A percentile compares a stretch with the other conserved stretches of the same genome.
Evolutionary conservation across 2,797 vertebrate species (phyloP).

Genomic region (Scarus forsteni): DNA sequence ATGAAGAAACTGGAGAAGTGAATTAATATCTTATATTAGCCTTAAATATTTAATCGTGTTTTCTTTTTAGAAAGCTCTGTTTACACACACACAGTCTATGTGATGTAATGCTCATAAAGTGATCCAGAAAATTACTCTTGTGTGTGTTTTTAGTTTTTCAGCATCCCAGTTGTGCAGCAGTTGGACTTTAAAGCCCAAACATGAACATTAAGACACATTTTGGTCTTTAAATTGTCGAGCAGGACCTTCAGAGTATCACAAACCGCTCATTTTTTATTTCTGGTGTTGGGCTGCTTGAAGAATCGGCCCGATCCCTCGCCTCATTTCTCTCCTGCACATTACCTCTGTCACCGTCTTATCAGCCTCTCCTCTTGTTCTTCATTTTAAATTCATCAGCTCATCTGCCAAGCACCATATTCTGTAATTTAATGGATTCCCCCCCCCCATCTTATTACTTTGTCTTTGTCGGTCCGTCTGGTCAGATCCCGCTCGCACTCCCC

Average conservation of each 20-base stretch:
- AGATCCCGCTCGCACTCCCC: constrained; percentile 90
- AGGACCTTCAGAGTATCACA: not conserved
- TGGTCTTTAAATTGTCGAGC: not conserved
- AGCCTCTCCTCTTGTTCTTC: constrained; percentile 6
- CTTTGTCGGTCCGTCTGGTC: constrained; percentile 40
- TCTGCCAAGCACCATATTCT: not conserved
- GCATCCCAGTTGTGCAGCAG: constrained; percentile 8
- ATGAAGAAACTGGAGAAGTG: constrained; percentile 29
- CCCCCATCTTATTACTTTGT: constrained; percentile 1
- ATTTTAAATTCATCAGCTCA: constrained; percentile 33
- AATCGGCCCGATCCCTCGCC: not conserved
- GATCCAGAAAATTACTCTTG: not conserved
- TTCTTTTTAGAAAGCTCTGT: constrained; percentile 32
- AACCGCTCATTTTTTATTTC: not conserved
- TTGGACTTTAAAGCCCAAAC: constrained; percentile 2
- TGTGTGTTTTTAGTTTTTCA: constrained; percentile 3
- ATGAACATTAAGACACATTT: constrained; percentile 3
- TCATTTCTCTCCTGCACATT: constrained; percentile 1
- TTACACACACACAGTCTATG: constrained; percentile 32
- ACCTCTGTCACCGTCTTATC: not conserved
- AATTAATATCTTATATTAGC: constrained; percentile 27
- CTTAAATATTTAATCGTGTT: constrained; percentile 49
- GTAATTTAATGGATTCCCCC: constrained; percentile 13
- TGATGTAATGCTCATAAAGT: constrained; percentile 16
- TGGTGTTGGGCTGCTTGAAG: not conserved